These are phyloP conservation scores for Drosophila anceps DNA, from an alignment of 2,888 invertebrate genomes.

Conservation along the genomic window DNA sequence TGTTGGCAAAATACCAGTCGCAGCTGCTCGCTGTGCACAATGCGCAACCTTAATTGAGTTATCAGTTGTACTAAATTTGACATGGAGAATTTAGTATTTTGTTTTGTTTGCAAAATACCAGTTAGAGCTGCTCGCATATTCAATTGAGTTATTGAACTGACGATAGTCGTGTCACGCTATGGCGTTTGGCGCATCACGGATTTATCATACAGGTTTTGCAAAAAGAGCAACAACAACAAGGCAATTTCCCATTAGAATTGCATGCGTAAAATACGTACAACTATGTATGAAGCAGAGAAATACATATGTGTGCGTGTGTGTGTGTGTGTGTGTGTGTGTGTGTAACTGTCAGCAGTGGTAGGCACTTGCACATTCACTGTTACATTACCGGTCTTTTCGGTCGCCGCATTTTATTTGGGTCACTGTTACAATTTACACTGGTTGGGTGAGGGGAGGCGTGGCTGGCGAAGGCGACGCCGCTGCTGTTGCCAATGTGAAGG, in stretches of 20 bases:
- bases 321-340: conserved; percentile 7
- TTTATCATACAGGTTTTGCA: conserved; percentile 65
- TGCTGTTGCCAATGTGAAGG: conserved; percentile 25
- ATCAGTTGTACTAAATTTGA: conserved; percentile 8
- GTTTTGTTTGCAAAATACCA: background rate
- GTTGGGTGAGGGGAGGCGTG: conserved; percentile 2
- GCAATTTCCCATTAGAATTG: conserved; percentile 66
- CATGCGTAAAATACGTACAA: conserved; percentile 62
- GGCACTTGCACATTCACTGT: conserved; percentile 77
- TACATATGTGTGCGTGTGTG: conserved; percentile 6
- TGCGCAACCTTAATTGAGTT: too few relatives aligned
- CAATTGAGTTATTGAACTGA: background rate
- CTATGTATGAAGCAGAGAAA: conserved; percentile 17
- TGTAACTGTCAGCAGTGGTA: conserved; percentile 38
- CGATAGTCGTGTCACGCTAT: conserved; percentile 39
- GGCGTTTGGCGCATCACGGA: conserved; percentile 30
- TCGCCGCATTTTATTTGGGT: conserved; percentile 78
- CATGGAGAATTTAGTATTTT: background rate
- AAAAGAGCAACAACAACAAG: conserved; percentile 40
- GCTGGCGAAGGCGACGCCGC: conserved; percentile 22
- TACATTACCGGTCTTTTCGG: conserved; percentile 81
- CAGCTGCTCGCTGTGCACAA: background rate
- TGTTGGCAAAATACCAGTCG: background rate
- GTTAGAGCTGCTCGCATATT: background rate
- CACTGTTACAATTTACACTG: conserved; percentile 79